Evolutionary conservation across 1,140 invertebrate species (phyloP), one percentile per base, ranked within the genome.

Genomic region (Vanessa atalanta): DNA sequence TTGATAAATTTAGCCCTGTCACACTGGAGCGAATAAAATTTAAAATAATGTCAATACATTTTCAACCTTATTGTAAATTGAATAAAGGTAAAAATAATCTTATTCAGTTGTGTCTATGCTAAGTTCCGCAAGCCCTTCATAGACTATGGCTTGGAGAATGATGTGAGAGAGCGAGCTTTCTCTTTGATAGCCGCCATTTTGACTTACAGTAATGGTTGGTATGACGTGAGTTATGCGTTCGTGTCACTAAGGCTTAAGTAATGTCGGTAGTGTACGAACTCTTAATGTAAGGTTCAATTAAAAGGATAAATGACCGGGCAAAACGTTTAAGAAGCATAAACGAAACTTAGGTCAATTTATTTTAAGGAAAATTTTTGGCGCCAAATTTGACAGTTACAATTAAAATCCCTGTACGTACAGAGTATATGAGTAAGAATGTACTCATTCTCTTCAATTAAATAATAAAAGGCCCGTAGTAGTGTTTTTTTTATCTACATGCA

Each of bases 171-270:
- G 83, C 84, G 79, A 85, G 88, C 90, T 92, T 92, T 92, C 90
- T 87, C 90, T 92, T 89, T 92, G 89, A 92, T 91, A 89, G 83
- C 90, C 90, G 90, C 90, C 88, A 91, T 90, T 92, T 90, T 92
- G 88, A 92, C 78, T 91, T 92, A 91, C 90, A 90, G 84, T 91
- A 90, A 92, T 92, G 88, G 88, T 74, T 75, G 79, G 76, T 83
- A 79, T 85, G 88, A 88, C 85, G 83, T 92, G 90, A 92, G 82
- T 90, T 91, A 92, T 91, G 86, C 82, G 85, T 79, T 82, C 84
- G 78, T 87, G 89, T 90, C 89, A 86, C 83, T 88, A 81, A 65
- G 78, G 67, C 79, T 88, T 88, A 88, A 92, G 83, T 90, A 90
- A 92, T 90, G 88, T 87, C 72, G 84, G 86, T 86, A 88, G 84